Evolutionary conservation across 2,888 invertebrate genomes (phyloP), one percentile per base, ranked within the genome.

Genomic region (Leptopterna dolabrata): DNA sequence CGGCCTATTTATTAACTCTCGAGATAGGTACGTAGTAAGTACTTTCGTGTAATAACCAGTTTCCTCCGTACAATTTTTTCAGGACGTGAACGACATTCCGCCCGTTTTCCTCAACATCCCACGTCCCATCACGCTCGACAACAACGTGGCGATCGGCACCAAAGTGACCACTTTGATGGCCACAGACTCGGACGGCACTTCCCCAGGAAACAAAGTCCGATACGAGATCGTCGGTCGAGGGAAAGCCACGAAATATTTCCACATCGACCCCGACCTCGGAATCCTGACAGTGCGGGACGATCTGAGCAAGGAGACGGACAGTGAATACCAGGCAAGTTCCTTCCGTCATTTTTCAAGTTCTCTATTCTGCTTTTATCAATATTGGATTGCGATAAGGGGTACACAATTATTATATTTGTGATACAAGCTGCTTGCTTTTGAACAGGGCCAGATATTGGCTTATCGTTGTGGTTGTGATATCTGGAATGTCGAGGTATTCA

Each of bases 61-160:
- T n/a, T n/a, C n/a, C n/a, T n/a, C n/a, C n/a, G n/a, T n/a, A n/a
- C n/a, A n/a, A n/a, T n/a, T n/a, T n/a, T n/a, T 91, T 0, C 92
- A 96, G 94, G 97, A 97, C 91, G 95, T 95, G 89, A 97, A 97
- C 92, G 97, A 98, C 92, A 95, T 97, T 90, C 95, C 97, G 0
- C 97, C 97, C 7, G 95, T 97, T 82, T 97, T 97, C 91, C 95
- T 96, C 0, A 95, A 96, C 0, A 94, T 96, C 0, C 95, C 96
- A 0, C 95, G 96, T 83, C 96, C 97, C 0, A 94, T 97, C 0
- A 96, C 96, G 0, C 93, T 97, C 14, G 96, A 96, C 90, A 97
- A 97, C 90, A 95, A 96, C 47, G 95, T 96, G 0, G 93, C 96
- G 0, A 96, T 97, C 88, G 97, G 97, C 27, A 95, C 95, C 0